Conservation (phyloP, 2,888 invertebrate genomes). For the Chrysopilus asiliformis region DNA sequence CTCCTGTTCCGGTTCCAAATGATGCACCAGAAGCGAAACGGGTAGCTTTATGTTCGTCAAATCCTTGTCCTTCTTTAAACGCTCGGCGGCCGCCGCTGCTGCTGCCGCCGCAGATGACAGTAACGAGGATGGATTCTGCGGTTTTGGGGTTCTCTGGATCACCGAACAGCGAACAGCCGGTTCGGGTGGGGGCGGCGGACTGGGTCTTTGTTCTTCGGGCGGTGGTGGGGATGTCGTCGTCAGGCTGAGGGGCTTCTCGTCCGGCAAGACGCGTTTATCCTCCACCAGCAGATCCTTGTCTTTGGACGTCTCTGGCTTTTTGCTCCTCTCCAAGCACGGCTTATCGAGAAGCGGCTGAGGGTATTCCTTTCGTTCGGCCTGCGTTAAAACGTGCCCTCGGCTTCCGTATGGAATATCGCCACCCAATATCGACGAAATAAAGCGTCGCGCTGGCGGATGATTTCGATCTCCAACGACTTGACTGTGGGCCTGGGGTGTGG, state of each 20-base stretch:
- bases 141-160: constrained; percentile 62
- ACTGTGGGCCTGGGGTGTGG: neutral
- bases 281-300: constrained; percentile 43
- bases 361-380: constrained; percentile 70
- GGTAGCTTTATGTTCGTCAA: constrained; percentile 40
- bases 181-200: constrained; percentile 50
- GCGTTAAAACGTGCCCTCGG: constrained; percentile 61
- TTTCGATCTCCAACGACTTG: neutral
- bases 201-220: constrained; percentile 32
- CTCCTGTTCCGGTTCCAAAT: constrained; percentile 58
- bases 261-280: constrained; percentile 51
- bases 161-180: constrained; percentile 63
- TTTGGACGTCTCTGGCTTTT: constrained; percentile 28
- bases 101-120: no score
- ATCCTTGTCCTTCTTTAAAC: constrained; percentile 31
- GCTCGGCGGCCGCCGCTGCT: constrained; percentile 11
- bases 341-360: constrained; percentile 33
- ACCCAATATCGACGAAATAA: constrained; percentile 67
- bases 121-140: no score
- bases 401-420: constrained; percentile 74
- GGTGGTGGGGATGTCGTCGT: constrained; percentile 42
- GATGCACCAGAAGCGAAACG: constrained; percentile 35
- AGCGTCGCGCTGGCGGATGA: constrained; percentile 43
- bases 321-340: neutral
- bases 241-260: constrained; percentile 46